Percentiles rank a stretch among this genome's conserved stretches.
Evolutionary conservation across 2,888 invertebrate genomes (phyloP).

Genomic region (Amblyteles armatorius): DNA sequence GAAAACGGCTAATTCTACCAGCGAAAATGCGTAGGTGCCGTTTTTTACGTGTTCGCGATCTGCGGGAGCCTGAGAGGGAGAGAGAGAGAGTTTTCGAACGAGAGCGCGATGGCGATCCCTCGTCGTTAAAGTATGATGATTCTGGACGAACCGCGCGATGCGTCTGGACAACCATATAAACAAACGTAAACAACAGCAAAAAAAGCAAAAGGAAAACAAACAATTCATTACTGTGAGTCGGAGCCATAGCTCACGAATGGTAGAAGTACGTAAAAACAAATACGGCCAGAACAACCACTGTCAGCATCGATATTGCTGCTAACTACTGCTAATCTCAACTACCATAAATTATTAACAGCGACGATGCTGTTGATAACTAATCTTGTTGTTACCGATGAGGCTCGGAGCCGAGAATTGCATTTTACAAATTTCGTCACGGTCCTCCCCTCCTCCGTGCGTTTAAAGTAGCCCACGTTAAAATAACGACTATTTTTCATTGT

Average conservation of each 20-base stretch:
- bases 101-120: constrained; percentile 7
- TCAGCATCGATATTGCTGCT: constrained; percentile 40
- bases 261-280: constrained; percentile 28
- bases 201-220: constrained; percentile 11
- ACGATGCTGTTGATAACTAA: constrained; percentile 27
- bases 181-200: constrained; percentile 6
- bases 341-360: constrained; percentile 12
- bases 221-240: constrained; percentile 7
- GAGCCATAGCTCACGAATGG: background rate
- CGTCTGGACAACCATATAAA: constrained; percentile 1
- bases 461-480: constrained; percentile 15
- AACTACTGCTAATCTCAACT: constrained; percentile 39
- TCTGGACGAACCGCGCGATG: constrained; percentile 12
- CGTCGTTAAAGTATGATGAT: constrained; percentile 14
- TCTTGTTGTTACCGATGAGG: constrained; percentile 8
- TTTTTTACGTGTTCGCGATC: constrained; percentile 24
- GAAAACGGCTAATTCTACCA: constrained; percentile 10
- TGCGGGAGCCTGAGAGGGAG: background rate
- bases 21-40: constrained; percentile 20
- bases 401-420: constrained; percentile 27
- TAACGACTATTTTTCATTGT: constrained; percentile 13
- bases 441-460: background rate
- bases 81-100: constrained; percentile 6
- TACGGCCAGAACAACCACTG: constrained; percentile 31
- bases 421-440: constrained; percentile 26